Evolutionary conservation across 2,113 vertebrate genomes (phyloP), one percentile per base, ranked within the genome.

Genomic region (Dromaius novaehollandiae): DNA sequence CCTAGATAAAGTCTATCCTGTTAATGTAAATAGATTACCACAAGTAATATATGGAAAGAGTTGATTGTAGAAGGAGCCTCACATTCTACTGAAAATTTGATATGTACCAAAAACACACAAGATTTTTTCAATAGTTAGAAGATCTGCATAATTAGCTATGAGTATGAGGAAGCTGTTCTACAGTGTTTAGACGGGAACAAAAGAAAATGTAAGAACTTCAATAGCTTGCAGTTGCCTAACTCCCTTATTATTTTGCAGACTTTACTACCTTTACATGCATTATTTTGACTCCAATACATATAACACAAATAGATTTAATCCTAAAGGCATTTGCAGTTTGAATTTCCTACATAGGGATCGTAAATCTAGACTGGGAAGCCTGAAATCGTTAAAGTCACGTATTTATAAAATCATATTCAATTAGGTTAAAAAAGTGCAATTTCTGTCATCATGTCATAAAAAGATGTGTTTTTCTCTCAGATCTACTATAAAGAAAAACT

Each of bases 381-480:
- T 98, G 97, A 98, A 98, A 98, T 99, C 98, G 94, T 98, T 98
- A 98, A 98, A 98, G 98, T 98, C 98, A 98, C 98, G 98, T 98
- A 98, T 99, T 98, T 98, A 98, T 98, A 99, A 99, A 98, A 99
- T 98, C 98, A 96, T 98, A 98, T 98, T 98, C 98, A 99, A 99
- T 99, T 99, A 99, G 97, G 98, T 98, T 99, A 99, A 98, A 98
- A 99, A 99, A 99, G 99, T 98, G 99, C 98, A 99, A 99, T 99
- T 99, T 99, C 99, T 99, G 99, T 99, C 99, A 99, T 99, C 99
- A 98, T 99, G 98, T 99, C 99, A 99, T 99, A 99, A 99, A 99
- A 99, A 99, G 98, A 99, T 99, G 98, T 99, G 98, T 99, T 99
- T 99, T 99, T 99, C 98, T 99, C 98, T 98, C 98, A 97, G 98